Conservation (phyloP, 2,113 vertebrate genomes). For the Erythrocercus mccallii region DNA sequence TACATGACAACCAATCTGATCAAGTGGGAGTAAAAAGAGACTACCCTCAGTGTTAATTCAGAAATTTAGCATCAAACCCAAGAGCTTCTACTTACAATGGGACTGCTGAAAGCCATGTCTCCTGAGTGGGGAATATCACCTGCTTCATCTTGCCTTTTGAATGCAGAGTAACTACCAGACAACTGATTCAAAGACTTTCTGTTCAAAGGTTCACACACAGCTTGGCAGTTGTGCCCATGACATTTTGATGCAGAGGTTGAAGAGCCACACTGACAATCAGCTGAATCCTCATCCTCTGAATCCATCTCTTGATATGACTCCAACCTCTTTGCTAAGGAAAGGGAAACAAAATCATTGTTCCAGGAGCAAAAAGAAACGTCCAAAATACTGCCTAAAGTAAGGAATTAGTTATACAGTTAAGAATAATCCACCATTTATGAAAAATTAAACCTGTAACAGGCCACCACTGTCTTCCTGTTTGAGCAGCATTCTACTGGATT, state of each 20-base stretch:
- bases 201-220: conserved; percentile 64
- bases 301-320: conserved; percentile 79
- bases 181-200: conserved; percentile 68
- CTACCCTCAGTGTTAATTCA: background rate
- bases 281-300: conserved; percentile 44
- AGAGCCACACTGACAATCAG: conserved; percentile 18
- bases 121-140: conserved; percentile 2
- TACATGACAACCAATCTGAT: background rate
- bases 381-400: background rate
- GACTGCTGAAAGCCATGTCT: conserved; percentile 85
- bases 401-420: background rate
- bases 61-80: background rate
- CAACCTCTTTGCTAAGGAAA: conserved; percentile 76
- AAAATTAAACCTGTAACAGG: background rate
- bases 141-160: conserved; percentile 39
- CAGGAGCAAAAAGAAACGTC: background rate
- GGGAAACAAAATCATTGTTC: background rate
- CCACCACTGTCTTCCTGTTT: background rate
- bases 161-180: conserved; percentile 40
- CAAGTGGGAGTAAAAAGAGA: background rate
- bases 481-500: background rate
- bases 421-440: background rate
- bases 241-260: conserved; percentile 30
- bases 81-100: conserved; percentile 78
- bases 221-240: conserved; percentile 62